Evolutionary conservation across 2,888 invertebrate genomes (phyloP).

Genomic region (Chrysopilus asiliformis): DNA sequence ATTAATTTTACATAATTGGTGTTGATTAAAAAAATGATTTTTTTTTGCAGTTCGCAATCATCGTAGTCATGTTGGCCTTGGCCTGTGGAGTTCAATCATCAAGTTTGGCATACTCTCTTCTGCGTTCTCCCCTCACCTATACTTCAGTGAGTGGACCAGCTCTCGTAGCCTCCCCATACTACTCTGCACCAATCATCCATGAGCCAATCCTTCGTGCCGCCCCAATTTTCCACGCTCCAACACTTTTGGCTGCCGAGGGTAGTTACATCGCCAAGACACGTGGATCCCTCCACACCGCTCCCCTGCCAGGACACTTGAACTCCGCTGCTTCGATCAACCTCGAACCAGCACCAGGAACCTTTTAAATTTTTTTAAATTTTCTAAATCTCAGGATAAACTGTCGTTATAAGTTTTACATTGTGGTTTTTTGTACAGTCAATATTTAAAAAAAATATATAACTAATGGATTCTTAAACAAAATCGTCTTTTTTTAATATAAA

Average conservation of each 20-base stretch:
- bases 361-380: constrained; percentile 4
- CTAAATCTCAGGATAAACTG: background rate
- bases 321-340: constrained; percentile 26
- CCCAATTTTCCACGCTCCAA: background rate
- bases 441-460: no score
- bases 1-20: background rate
- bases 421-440: no score
- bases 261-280: constrained; percentile 36
- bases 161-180: constrained; percentile 11
- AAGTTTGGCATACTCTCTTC: constrained; percentile 13
- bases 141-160: constrained; percentile 20
- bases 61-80: constrained; percentile 25
- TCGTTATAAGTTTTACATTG: no score
- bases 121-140: constrained; percentile 11
- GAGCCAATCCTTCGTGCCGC: constrained; percentile 12
- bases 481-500: no score
- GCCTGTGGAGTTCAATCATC: constrained; percentile 17
- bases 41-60: constrained; percentile 21
- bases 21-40: constrained; percentile 2
- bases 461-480: no score
- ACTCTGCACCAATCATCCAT: background rate
- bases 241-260: constrained; percentile 17
- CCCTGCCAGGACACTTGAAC: constrained; percentile 30
- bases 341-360: constrained; percentile 36
- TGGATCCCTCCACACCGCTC: constrained; percentile 35